phyloP scores from a whole-genome alignment of 2,113 vertebrate genomes.

The Donacobius atricapilla region DNA sequence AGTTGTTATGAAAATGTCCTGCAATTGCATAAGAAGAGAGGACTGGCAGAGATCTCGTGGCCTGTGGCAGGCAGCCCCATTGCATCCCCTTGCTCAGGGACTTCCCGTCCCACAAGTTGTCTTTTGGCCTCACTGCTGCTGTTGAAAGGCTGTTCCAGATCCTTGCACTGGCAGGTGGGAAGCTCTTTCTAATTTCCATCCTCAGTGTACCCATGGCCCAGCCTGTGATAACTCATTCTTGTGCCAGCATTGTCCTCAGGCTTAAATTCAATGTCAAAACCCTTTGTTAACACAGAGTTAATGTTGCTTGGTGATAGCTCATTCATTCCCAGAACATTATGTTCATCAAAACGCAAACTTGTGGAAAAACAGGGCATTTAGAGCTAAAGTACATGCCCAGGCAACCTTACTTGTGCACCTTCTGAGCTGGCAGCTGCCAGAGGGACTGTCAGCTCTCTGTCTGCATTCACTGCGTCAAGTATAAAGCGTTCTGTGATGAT shows the following conservation, averaged over 20 bases:
- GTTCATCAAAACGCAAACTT: slow-evolving; percentile 41
- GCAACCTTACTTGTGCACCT: background rate
- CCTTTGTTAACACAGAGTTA: slow-evolving; percentile 64
- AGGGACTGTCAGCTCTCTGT: background rate
- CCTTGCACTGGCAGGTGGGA: background rate
- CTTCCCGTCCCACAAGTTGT: background rate
- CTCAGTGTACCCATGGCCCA: background rate
- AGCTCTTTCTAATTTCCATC: slow-evolving; percentile 3
- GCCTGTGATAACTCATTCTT: background rate
- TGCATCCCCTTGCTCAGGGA: background rate
- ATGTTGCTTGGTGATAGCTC: slow-evolving; percentile 60
- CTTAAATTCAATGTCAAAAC: slow-evolving; percentile 57
- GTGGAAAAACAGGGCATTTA: slow-evolving; percentile 56
- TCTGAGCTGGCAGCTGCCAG: slow-evolving; percentile 29
- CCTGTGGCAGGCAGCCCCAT: background rate
- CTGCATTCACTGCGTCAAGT: background rate
- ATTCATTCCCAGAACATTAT: slow-evolving; percentile 37
- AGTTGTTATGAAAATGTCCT: background rate
- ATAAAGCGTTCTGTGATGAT: background rate
- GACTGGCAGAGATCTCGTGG: background rate
- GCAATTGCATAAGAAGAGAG: background rate
- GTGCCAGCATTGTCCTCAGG: slow-evolving; percentile 33
- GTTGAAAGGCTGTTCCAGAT: background rate
- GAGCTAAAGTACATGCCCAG: slow-evolving; percentile 40
- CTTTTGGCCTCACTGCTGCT: background rate